Evolutionary conservation across 2,797 vertebrate species (phyloP), one percentile per base, ranked within the genome.

Genomic region (Setipinna tenuifilis): DNA sequence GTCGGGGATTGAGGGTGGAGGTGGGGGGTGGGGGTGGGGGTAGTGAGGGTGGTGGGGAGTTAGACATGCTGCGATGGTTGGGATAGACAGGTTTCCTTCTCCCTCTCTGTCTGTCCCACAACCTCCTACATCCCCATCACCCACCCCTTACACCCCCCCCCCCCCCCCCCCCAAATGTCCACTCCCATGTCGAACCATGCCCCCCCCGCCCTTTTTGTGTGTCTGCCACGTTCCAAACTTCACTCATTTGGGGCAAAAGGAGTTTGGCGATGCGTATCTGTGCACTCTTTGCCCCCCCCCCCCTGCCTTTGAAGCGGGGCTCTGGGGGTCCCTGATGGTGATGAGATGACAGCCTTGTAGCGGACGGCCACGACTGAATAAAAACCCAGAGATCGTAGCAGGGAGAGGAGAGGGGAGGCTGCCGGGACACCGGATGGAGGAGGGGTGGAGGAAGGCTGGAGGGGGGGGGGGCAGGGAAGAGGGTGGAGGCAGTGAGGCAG

Each of bases 261-360:
- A 78, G 71, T 78, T 78, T 78, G 85, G 54, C 84, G 88, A 89
- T 89, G 83, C 83, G 82, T 89, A 89, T 89, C 88, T 89, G 71
- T 78, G 71, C 71, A 78, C 35, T 21, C 35, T 14, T 9, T 16
- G 16, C 71, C 41, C 81, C 87, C 86, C 84, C 62, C 83, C 23
- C 71, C 82, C 87, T 84, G 83, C 65, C 90, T 89, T 90, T 90
- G 88, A 91, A 88, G 86, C 31, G 84, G 87, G 82, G 86, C 85
- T 84, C 83, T 83, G 84, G 88, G 86, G 84, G 54, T 86, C 62
- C 85, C 75, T 87, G 86, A 83, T 86, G 17, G 81, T 87, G 83
- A 87, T 59, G 85, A 83, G 88, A 89, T 85, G 87, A 87, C 88
- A 89, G 85, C 2, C 71, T 28, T 54, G 19, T 21, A 6, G 71